Conservation (phyloP, 2,888 invertebrate species). For the Rhaphigaster nebulosa region DNA sequence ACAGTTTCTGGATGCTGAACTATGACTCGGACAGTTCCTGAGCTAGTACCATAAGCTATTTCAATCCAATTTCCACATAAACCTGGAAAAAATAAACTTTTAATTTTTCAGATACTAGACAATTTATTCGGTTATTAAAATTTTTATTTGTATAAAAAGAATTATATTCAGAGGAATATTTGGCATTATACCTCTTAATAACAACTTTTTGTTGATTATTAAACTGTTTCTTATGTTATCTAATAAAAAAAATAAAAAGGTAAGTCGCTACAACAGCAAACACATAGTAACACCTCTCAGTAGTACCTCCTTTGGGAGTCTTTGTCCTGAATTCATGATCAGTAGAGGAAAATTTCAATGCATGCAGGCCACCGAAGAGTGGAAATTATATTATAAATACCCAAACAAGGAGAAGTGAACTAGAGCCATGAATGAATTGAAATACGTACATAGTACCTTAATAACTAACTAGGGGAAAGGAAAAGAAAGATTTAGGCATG, state of each 20-base stretch:
- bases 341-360: not conserved
- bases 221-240: too few species aligned
- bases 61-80: conserved; percentile 99
- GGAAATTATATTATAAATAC: too few species aligned
- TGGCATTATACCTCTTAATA: not conserved
- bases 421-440: not conserved
- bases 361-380: too few species aligned
- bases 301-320: not conserved
- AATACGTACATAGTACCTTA: not conserved
- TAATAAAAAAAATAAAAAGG: not conserved
- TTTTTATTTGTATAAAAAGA: not conserved
- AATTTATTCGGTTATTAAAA: not conserved
- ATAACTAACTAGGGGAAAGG: not conserved
- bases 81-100: conserved; percentile 72
- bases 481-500: not conserved
- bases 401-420: too few species aligned
- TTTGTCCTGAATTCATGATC: not conserved
- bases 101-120: not conserved
- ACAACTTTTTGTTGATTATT: not conserved
- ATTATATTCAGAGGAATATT: not conserved
- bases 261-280: not conserved
- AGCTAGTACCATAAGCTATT: conserved; percentile 97
- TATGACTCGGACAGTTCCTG: conserved; percentile 95
- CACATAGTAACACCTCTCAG: not conserved
- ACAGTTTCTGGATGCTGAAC: conserved; percentile 99